Percentiles rank a stretch among this genome's conserved stretches.
These are phyloP conservation scores for Halictus ligatus DNA, from an alignment of 2,888 invertebrate species.

Conservation along the genomic window DNA sequence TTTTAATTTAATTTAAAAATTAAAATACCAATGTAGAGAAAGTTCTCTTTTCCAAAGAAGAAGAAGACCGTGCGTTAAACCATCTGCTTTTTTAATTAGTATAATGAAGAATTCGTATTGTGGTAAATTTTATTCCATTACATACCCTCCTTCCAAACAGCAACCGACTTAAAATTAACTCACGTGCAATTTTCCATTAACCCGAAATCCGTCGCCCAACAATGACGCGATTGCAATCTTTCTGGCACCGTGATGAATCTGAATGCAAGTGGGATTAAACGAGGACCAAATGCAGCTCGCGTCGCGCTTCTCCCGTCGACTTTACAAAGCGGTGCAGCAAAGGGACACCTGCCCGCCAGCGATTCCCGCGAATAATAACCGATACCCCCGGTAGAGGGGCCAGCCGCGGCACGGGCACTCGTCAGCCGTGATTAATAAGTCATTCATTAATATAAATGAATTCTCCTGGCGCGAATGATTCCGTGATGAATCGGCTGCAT, in stretches of 20 bases:
- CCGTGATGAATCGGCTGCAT: slow-evolving; percentile 78
- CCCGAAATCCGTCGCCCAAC: background rate
- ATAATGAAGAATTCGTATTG: no score
- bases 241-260: background rate
- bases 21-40: no score
- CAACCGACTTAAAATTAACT: background rate
- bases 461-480: slow-evolving; percentile 77
- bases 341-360: slow-evolving; percentile 48
- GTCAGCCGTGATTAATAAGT: slow-evolving; percentile 77
- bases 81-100: no score
- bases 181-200: background rate
- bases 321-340: slow-evolving; percentile 8
- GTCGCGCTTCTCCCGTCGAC: background rate
- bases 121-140: background rate
- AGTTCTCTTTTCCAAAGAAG: no score
- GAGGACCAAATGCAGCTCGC: background rate
- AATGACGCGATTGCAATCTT: background rate
- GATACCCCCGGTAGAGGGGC: slow-evolving; percentile 66
- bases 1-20: no score
- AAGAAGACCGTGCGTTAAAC: no score
- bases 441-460: slow-evolving; percentile 81
- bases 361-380: slow-evolving; percentile 71
- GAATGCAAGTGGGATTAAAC: background rate
- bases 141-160: no score
- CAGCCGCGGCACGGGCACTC: slow-evolving; percentile 59